phyloP scores from a whole-genome alignment of 2,113 vertebrate genomes.

The Vombatus ursinus region DNA sequence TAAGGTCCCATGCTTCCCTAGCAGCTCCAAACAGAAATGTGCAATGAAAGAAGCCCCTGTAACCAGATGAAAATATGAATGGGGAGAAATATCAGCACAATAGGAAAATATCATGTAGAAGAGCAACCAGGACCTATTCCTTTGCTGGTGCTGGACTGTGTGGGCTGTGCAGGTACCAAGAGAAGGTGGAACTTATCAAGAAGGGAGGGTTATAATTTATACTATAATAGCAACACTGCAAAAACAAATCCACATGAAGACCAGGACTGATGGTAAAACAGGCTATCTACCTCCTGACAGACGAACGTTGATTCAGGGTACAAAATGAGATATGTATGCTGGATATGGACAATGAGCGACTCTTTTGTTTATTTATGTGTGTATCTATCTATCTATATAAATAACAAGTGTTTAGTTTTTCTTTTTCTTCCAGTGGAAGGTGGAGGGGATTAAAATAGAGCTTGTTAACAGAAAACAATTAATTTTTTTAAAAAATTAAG shows the following conservation, averaged over 20 bases:
- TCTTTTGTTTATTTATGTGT: too few relatives aligned
- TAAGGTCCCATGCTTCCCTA: not conserved
- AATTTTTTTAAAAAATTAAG: not conserved
- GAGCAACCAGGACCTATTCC: not conserved
- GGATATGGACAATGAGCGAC: too few relatives aligned
- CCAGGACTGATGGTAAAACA: not conserved
- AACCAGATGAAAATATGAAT: not conserved
- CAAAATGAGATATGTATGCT: too few relatives aligned
- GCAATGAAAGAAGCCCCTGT: too few relatives aligned
- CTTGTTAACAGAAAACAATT: too few relatives aligned
- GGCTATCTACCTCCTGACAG: not conserved
- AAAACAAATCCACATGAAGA: not conserved
- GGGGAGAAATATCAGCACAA: not conserved
- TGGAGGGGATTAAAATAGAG: too few relatives aligned
- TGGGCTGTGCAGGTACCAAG: not conserved
- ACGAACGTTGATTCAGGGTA: too few relatives aligned
- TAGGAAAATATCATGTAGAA: not conserved
- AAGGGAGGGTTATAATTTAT: not conserved
- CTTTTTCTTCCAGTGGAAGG: too few relatives aligned
- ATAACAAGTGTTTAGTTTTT: too few relatives aligned
- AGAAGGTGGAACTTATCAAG: not conserved
- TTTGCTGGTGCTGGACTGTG: not conserved
- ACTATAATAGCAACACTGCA: not conserved
- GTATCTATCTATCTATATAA: too few relatives aligned
- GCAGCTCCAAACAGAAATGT: not conserved